Evolutionary conservation across 2,113 vertebrate genomes (phyloP).

Genomic region (Nothocercus julius): DNA sequence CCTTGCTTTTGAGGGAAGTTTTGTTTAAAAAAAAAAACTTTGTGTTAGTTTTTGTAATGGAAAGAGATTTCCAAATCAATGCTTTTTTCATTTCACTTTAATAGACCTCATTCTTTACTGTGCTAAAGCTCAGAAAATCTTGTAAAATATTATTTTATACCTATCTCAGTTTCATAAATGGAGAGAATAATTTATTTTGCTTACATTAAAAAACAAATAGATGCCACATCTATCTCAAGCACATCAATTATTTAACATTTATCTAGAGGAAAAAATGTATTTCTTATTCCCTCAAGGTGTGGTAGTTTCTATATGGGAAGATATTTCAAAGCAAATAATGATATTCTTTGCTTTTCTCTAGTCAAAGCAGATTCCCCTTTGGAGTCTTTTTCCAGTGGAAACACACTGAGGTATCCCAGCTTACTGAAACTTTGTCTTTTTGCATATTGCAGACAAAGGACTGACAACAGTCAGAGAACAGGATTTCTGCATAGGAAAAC

Average conservation of each 20-base stretch:
- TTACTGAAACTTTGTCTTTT: neutral
- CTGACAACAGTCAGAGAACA: neutral
- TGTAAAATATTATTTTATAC: neutral
- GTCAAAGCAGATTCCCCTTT: neutral
- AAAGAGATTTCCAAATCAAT: neutral
- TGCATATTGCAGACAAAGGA: neutral
- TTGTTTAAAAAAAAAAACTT: no score
- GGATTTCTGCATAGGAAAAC: neutral
- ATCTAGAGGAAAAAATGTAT: neutral
- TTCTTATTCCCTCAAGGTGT: neutral
- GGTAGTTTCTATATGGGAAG: neutral
- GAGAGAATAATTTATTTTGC: neutral
- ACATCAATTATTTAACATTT: constrained; percentile 42
- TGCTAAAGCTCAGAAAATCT: neutral
- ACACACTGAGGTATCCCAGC: neutral
- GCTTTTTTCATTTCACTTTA: neutral
- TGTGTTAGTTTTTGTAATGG: neutral
- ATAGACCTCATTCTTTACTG: neutral
- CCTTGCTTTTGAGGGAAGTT: neutral
- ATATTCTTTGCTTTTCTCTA: neutral
- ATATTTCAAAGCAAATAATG: constrained; percentile 26
- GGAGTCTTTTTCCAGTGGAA: neutral
- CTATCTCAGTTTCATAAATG: neutral
- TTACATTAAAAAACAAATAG: neutral
- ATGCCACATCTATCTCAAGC: neutral